Evolutionary conservation across 2,113 vertebrate genomes (phyloP).

Genomic region (Ceuthmochares aereus): DNA sequence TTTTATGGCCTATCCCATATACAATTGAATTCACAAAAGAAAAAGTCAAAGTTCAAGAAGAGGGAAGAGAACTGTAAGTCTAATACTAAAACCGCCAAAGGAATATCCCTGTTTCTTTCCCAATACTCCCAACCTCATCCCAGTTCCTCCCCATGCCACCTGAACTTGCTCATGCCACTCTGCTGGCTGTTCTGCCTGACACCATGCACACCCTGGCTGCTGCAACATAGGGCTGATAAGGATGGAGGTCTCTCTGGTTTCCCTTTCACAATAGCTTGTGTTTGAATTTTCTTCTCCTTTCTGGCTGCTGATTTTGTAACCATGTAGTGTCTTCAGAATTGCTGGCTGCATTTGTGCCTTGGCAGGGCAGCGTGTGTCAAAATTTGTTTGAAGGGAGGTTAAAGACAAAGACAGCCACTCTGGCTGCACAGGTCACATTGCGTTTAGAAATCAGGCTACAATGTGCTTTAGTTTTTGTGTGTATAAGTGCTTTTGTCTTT

Average conservation of each 20-base stretch:
- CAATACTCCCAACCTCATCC: not conserved
- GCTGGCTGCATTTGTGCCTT: not conserved
- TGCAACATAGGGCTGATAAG: rapidly evolving
- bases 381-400: not conserved
- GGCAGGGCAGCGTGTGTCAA: rapidly evolving
- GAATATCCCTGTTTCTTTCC: not conserved
- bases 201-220: not conserved
- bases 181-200: not conserved
- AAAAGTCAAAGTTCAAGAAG: not conserved
- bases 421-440: not conserved
- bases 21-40: not conserved
- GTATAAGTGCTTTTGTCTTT: not conserved
- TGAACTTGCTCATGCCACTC: rapidly evolving
- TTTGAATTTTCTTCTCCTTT: not conserved
- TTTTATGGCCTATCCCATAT: not conserved
- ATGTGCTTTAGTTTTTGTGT: not conserved
- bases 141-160: not conserved
- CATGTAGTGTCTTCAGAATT: not conserved
- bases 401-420: not conserved
- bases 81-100: not conserved
- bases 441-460: not conserved
- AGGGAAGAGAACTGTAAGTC: not conserved
- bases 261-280: not conserved
- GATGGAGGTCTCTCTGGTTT: not conserved
- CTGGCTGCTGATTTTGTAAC: not conserved